Conservation (phyloP, 1,140 invertebrate species). For the Homarus americanus region DNA sequence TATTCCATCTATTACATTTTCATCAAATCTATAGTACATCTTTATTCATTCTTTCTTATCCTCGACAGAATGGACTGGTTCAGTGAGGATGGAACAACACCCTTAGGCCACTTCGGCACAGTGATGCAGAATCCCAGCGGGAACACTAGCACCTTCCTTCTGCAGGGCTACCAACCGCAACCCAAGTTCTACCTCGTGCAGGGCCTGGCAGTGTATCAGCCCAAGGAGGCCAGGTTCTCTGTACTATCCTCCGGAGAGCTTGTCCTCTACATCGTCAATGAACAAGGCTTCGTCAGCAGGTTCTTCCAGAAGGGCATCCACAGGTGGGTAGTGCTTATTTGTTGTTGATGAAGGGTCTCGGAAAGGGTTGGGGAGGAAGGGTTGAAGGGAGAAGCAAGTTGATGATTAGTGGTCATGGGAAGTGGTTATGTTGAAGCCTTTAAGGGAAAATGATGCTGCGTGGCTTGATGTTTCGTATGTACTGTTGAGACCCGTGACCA, state of each 20-base stretch:
- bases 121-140: not conserved
- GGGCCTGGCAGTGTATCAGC: not conserved
- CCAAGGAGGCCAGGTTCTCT: not conserved
- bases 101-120: not conserved
- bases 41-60: too few relatives aligned
- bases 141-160: not conserved
- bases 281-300: not conserved
- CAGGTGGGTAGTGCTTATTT: not conserved
- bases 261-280: not conserved
- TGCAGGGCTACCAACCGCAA: too few relatives aligned
- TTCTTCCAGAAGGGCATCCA: not conserved
- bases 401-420: too few relatives aligned
- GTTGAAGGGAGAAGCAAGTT: too few relatives aligned
- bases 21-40: too few relatives aligned
- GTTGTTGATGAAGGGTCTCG: too few relatives aligned
- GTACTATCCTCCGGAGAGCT: not conserved
- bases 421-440: too few relatives aligned
- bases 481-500: too few relatives aligned
- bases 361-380: too few relatives aligned
- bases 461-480: too few relatives aligned
- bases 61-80: constrained; percentile 15
- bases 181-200: not conserved
- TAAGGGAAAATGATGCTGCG: too few relatives aligned
- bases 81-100: not conserved
- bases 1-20: too few relatives aligned